These are phyloP conservation scores for Psilopsiagon aymara DNA, from an alignment of 2,113 vertebrate species.

Conservation along the genomic window DNA sequence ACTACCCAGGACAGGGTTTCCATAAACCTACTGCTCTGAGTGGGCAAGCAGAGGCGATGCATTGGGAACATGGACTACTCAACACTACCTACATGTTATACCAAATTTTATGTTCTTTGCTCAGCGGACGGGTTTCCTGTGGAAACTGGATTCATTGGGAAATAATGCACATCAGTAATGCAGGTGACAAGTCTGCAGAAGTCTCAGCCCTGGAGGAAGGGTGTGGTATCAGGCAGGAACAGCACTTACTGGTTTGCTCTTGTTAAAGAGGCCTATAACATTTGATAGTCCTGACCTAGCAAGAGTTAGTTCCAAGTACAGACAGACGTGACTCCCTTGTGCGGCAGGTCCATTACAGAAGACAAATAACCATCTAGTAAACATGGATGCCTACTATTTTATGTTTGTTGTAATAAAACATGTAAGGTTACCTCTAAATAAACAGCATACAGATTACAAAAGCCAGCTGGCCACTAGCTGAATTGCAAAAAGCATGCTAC, in stretches of 20 bases:
- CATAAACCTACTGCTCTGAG: not conserved
- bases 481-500: not conserved
- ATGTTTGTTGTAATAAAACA: not conserved
- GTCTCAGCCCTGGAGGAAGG: conserved; percentile 40
- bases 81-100: not conserved
- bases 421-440: not conserved
- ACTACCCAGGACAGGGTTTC: not conserved
- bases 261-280: not conserved
- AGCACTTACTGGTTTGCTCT: not conserved
- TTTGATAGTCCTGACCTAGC: not conserved
- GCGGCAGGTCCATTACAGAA: not conserved
- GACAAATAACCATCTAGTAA: not conserved
- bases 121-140: conserved; percentile 12
- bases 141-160: not conserved
- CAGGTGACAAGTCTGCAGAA: conserved; percentile 21
- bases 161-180: conserved; percentile 15
- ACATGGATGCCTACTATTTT: not conserved
- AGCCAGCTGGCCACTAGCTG: not conserved
- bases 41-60: not conserved
- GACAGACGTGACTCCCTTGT: not conserved
- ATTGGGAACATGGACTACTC: not conserved
- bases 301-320: not conserved
- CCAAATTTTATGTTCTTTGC: not conserved
- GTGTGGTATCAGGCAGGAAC: conserved; percentile 23
- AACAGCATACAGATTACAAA: not conserved